Conservation (phyloP, 2,797 vertebrate species). For the Falco berigora region DNA sequence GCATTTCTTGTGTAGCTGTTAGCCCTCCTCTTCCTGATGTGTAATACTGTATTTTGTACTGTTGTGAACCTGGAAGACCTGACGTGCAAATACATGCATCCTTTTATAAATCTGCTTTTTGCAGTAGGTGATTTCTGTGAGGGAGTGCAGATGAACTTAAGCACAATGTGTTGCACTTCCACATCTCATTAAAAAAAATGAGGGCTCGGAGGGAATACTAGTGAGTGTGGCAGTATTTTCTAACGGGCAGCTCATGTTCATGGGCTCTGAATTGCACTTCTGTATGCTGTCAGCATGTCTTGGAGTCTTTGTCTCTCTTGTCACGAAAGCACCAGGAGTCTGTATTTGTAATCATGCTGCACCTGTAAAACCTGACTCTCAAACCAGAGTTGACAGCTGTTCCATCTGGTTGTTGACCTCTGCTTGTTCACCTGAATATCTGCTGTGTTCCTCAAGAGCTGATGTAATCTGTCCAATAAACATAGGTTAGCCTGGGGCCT, state of each 20-base stretch:
- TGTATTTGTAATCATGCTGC: neutral
- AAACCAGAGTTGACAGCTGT: constrained; percentile 9
- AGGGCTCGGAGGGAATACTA: neutral
- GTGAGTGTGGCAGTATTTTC: neutral
- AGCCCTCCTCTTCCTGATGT: neutral
- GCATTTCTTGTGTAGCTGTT: neutral
- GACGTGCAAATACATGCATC: neutral
- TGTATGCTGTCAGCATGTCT: neutral
- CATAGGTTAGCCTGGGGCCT: neutral
- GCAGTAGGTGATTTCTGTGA: neutral
- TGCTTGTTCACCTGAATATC: neutral
- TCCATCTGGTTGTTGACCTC: constrained; percentile 29
- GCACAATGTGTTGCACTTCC: neutral
- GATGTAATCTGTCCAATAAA: neutral
- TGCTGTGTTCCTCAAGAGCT: neutral
- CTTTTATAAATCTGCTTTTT: neutral
- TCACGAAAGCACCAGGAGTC: neutral
- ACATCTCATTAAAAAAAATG: neutral
- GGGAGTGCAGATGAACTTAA: neutral
- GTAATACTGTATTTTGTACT: neutral
- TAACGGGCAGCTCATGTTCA: neutral
- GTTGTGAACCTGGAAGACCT: neutral
- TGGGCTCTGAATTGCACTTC: neutral
- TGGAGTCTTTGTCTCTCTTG: neutral
- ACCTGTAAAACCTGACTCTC: neutral